phyloP scores from a whole-genome alignment of 2,888 invertebrate species.

The Oscheius sp. region DNA sequence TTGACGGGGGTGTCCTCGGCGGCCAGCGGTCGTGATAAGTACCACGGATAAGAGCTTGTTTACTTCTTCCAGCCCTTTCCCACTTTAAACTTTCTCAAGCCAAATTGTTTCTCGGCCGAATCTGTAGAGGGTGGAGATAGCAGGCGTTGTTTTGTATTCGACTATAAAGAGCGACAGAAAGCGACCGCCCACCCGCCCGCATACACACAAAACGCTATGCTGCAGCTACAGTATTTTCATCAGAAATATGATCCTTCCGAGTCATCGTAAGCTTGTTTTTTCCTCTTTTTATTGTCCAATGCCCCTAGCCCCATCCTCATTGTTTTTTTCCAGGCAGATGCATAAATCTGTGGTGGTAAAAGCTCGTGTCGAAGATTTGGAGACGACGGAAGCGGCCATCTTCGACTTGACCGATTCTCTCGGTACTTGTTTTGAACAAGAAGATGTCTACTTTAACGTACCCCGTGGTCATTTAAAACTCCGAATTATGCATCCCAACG shows the following conservation, averaged over 20 bases:
- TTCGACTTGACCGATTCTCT: conserved; percentile 41
- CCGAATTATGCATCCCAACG: conserved; percentile 43
- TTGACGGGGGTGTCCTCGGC: no score
- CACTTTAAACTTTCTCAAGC: neutral
- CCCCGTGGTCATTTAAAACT: conserved; percentile 40
- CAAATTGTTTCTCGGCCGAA: neutral
- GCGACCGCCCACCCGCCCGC: neutral
- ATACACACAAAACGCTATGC: conserved; percentile 1
- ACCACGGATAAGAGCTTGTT: no score
- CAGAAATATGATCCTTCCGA: conserved; percentile 24
- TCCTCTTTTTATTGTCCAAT: neutral
- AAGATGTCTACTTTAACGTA: conserved; percentile 44
- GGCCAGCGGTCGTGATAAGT: no score
- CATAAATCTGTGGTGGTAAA: conserved; percentile 39
- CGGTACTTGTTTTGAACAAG: conserved; percentile 38
- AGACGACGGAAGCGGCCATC: conserved; percentile 35
- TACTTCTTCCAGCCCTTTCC: no score
- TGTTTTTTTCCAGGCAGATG: conserved; percentile 30
- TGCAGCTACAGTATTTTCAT: conserved; percentile 36
- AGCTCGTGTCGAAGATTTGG: conserved; percentile 40
- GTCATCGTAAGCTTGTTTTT: conserved; percentile 7
- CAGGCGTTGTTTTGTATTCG: neutral
- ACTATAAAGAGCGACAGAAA: neutral
- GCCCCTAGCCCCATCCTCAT: neutral
- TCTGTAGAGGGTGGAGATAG: neutral